phyloP scores from a whole-genome alignment of 2,888 invertebrate species.

The Apomyelois bistriatella region DNA sequence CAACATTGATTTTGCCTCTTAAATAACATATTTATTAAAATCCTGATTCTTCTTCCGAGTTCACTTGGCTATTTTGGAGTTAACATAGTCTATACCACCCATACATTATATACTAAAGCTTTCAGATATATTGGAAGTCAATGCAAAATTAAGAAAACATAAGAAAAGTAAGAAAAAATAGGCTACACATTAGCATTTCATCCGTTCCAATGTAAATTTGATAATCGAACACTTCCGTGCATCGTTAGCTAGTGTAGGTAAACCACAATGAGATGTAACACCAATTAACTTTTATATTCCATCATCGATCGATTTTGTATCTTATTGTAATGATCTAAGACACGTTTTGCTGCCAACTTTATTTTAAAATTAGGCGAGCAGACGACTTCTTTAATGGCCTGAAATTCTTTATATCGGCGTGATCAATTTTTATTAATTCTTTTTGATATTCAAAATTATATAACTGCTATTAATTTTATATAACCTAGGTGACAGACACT shows the following conservation, averaged over 20 bases:
- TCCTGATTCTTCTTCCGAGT: no score
- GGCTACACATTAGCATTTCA: constrained; percentile 49
- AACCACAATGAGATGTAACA: constrained; percentile 42
- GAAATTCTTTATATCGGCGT: constrained; percentile 3
- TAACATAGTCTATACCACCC: no score
- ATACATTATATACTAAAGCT: no score
- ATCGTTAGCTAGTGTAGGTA: constrained; percentile 41
- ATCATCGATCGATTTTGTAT: constrained; percentile 32
- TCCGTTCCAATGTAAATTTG: constrained; percentile 66
- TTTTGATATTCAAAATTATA: background rate
- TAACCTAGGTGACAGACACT: background rate
- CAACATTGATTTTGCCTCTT: background rate
- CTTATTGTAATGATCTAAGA: constrained; percentile 17
- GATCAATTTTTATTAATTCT: background rate
- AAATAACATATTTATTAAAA: no score
- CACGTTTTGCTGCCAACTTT: constrained; percentile 22
- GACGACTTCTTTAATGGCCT: background rate
- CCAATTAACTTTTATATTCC: constrained; percentile 45
- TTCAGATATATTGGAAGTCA: no score
- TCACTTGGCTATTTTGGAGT: no score
- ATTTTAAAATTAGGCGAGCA: constrained; percentile 8
- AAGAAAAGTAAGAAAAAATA: constrained; percentile 20
- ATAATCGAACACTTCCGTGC: constrained; percentile 53
- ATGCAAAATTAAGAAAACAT: background rate
- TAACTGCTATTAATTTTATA: background rate